phyloP scores from a whole-genome alignment of 2,888 invertebrate species.

The Eupithecia inturbata region DNA sequence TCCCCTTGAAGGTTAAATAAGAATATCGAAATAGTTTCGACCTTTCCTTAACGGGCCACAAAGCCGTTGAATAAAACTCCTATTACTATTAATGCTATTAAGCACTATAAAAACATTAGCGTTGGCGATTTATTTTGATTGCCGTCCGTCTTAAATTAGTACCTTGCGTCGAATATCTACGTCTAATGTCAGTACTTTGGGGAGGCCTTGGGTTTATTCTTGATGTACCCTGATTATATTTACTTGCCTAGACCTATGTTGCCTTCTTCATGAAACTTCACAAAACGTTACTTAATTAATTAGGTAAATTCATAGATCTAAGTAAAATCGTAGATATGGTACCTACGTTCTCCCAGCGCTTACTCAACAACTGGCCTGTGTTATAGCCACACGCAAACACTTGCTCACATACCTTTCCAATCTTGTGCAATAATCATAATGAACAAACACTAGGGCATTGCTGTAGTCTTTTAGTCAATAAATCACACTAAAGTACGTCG shows the following conservation, averaged over 20 bases:
- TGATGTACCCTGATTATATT: conserved; percentile 6
- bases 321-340: no score
- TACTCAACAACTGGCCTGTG: no score
- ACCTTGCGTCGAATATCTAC: conserved; percentile 45
- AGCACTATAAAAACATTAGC: conserved; percentile 57
- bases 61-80: conserved; percentile 46
- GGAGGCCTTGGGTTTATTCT: conserved; percentile 19
- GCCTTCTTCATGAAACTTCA: not conserved
- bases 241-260: not conserved
- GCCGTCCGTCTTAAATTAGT: conserved; percentile 58
- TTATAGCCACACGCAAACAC: no score
- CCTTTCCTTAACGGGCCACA: conserved; percentile 17
- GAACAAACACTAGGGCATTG: no score
- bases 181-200: conserved; percentile 19
- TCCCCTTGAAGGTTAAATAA: not conserved
- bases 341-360: no score
- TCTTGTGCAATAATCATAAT: no score
- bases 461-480: no score
- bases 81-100: conserved; percentile 38
- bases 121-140: conserved; percentile 59
- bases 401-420: no score
- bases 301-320: not conserved
- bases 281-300: not conserved
- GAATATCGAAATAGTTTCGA: conserved; percentile 10
- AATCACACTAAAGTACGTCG: no score